Evolutionary conservation across 2,797 vertebrate species (phyloP), one percentile per base, ranked within the genome.

Genomic region (Picus viridis): DNA sequence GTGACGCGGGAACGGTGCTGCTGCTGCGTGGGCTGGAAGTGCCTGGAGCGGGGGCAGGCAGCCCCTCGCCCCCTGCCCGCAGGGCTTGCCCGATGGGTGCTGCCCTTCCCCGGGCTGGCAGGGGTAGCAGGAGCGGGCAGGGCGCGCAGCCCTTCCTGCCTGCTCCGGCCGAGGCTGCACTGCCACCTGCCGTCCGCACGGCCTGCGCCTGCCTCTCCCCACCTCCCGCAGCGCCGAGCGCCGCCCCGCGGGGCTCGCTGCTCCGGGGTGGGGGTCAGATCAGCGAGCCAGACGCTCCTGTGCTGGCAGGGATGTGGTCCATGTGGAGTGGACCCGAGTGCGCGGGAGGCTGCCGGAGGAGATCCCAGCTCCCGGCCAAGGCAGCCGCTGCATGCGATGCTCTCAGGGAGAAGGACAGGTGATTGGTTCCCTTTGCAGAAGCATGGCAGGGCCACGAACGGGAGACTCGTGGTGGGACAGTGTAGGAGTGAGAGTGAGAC

Each of bases 391-490:
- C 32, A 39, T 5, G 7, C 39, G 47, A 36, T 30, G 56, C 32
- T 39, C 11, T 32, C 54, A 13, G 30, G 47, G 43, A 18, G 11
- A 7, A 23, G n/a, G 32, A 32, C 1, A 1, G 19, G 3, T 34
- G 27, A 3, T 9, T 19, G 1, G 9, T 4, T 30, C 32, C 32
- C 43, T 29, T 6, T 17, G 51, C 36, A 39, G 57, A 24, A 61
- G 27, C 57, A 6, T 8, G 4, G 75, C 49, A 29, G 18, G 16
- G 22, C 43, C 3, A 10, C n/a, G 14, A 36, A 2, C 26, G 26
- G 7, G n/a, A 36, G 7, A 4, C 26, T 4, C 0, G 6, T 2
- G 6, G n/a, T 14, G 3, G n/a, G 5, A 16, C 67, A 43, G 56
- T 2, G 10, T 4, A 30, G 41, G 16, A 49, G 9, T 45, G 9